Base-by-base conservation (phyloP, 2,888 invertebrate genomes). In the Smittia sp. region DNA sequence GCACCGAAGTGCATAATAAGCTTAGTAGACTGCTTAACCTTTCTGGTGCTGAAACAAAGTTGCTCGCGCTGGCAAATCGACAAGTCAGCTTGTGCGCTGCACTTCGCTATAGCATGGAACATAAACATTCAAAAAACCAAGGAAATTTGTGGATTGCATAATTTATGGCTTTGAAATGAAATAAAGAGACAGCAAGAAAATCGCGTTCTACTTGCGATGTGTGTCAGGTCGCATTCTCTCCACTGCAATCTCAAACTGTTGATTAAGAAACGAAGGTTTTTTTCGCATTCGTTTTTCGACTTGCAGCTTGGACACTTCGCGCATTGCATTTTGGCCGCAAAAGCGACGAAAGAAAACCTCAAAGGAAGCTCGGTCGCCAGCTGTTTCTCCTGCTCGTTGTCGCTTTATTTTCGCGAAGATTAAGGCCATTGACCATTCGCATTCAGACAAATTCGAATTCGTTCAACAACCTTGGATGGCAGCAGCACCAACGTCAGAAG, bases 401-500 rank as follows among this genome's bases (percentile, higher is more conserved):
- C 58, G 20, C 24, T 20, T 46, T 46, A 15, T 46, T 46, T 58
- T 70, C 32, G 70, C 58, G 11, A 54, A 68, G 46, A 70, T 70
- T 70, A 70, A 70, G 70, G 70, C 70, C 58, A 70, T 70, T 70
- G 70, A 70, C 70, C 70, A 70, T 70, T 58, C 15, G 25, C 65
- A 32, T 4, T 68, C 68, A 70, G 58, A 70, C 70, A 32, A 54
- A 54, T 68, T 24, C 58, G 58, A 58, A 58, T 58, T 58, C 58
- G 58, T 58, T 68, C 68, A 68, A 68, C 41, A 68, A 68, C 68
- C 68, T 68, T 70, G 70, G 24, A 70, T 65, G 65, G 65, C 65
- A 46, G n/a, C 46, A 11, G 46, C 46, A 46, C 9, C 46, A 46
- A n/a, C n/a, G n/a, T n/a, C 46, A 15, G 46, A 24, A 15, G 20